A percentile compares a stretch with the other conserved stretches of the same genome.
phyloP scores from a whole-genome alignment of 1,140 invertebrate species.

The Heliconius hermathena region DNA sequence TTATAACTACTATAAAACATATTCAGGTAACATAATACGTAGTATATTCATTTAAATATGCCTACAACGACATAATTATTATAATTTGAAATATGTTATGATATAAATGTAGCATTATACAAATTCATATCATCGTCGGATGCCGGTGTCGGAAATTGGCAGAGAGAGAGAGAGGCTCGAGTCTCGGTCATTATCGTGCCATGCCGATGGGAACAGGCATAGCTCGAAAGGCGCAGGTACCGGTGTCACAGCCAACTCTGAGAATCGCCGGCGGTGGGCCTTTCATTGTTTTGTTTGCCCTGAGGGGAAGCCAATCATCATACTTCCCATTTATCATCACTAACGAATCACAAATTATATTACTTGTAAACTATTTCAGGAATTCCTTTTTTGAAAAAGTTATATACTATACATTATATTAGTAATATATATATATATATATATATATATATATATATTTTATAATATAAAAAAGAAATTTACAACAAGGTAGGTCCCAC shows the following conservation, averaged over 20 bases:
- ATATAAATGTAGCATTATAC: slow-evolving; percentile 32
- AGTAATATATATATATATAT: background rate
- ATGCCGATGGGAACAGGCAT: slow-evolving; percentile 45
- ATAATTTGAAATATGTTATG: slow-evolving; percentile 33
- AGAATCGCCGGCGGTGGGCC: slow-evolving; percentile 65
- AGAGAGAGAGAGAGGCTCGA: slow-evolving; percentile 32
- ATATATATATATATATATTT: no score
- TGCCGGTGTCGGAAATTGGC: slow-evolving; percentile 43
- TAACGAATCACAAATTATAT: background rate
- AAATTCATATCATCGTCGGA: slow-evolving; percentile 40
- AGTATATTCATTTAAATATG: background rate
- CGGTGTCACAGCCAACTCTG: slow-evolving; percentile 42
- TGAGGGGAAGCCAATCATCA: slow-evolving; percentile 7
- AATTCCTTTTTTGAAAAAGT: background rate
- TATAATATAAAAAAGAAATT: background rate
- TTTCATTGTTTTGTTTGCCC: slow-evolving; percentile 44
- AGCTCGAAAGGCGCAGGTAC: background rate
- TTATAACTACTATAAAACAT: background rate
- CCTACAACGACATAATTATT: slow-evolving; percentile 5
- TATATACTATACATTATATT: background rate
- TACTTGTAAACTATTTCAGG: background rate
- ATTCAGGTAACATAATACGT: background rate
- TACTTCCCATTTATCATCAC: slow-evolving; percentile 49
- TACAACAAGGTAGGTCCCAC: slow-evolving; percentile 64
- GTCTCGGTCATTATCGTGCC: slow-evolving; percentile 46